Base-by-base conservation (phyloP, 2,888 invertebrate genomes). In the Tethea ocularis region DNA sequence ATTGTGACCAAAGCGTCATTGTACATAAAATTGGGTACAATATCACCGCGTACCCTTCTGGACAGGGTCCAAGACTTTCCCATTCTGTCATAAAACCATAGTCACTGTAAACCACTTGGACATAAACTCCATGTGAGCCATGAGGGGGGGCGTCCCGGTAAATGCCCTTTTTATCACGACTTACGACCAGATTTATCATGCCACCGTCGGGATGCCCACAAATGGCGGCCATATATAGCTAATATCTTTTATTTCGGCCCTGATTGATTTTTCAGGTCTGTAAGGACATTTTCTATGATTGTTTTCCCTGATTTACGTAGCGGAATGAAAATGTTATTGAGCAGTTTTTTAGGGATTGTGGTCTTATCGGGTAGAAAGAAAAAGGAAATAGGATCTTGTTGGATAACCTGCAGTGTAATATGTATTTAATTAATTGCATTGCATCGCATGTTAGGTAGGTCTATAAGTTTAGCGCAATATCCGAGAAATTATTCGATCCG, bases 71-170 rank as follows among this genome's bases (percentile, higher is more conserved):
- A 46, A 10, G 20, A 46, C 46, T 20, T 46, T 46, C 7, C 2
- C 17, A 10, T 20, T 60, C 41, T 38, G 10, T 20, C 20, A 17
- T 0, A 61, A n/a, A 57, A 22, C 46, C 22, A 57, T 63, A 57
- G 67, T 36, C 23, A 46, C 55, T 17, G 13, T 61, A 57, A 36
- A 57, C 60, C 54, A 20, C 63, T 60, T 58, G 52, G 58, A 57
- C 60, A 67, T 69, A 67, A 70, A 72, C 65, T 67, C 70, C 63
- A 62, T 61, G 63, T 73, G 74, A 77, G 68, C 68, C 73, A 74
- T 66, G 61, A 62, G 26, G 26, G 7, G 65, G 33, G 56, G 61
- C 66, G 68, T 58, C 67, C 58, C 60, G 61, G 53, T 58, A 66
- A 62, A 66, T 63, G 62, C 66, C 64, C 58, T 68, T 74, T 75